Base-by-base conservation (phyloP, 2,888 invertebrate genomes). In the Eilema sororculum region DNA sequence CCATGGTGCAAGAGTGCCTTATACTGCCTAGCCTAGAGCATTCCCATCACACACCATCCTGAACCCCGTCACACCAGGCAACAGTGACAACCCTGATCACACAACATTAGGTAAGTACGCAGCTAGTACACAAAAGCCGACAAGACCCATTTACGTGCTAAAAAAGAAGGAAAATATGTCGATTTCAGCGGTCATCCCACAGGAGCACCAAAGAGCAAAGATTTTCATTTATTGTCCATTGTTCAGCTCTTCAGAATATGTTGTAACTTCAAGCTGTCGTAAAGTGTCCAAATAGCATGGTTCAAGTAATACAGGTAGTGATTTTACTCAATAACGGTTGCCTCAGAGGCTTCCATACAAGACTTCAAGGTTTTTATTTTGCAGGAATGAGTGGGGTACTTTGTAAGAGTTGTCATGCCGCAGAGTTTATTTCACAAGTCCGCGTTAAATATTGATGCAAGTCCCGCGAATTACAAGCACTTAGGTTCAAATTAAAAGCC, bases 221-320 rank as follows among this genome's bases (percentile, higher is more conserved):
- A 24, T 68, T 78, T 76, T 74, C 67, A 72, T 78, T 86, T 86
- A 87, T 83, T 71, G 71, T 79, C 86, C 75, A 86, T 88, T 88
- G 88, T 87, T 72, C 70, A 25, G 24, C 59, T 24, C 68, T 28
- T 46, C 69, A 75, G 74, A 78, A 75, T 79, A 78, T 79, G 75
- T 67, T 77, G 78, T 81, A 76, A 81, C 74, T 76, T 25, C 58
- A 72, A 78, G 72, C 73, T 71, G 56, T 64, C 73, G 65, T 81
- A 78, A 81, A 78, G 76, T 30, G 63, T 30, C 41, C n/a, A 85
- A 87, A 82, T 78, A 76, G 78, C 74, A 75, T 37, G 67, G 68
- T 72, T 71, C 66, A 33, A 69, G 80, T 82, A 84, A 78, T 61
- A 78, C 81, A 78, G 81, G 84, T 84, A 82, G 78, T 79, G 68